A percentile compares a stretch with the other conserved stretches of the same genome.
Evolutionary conservation across 2,888 invertebrate genomes (phyloP).

Genomic region (Psylliodes chrysocephalus): DNA sequence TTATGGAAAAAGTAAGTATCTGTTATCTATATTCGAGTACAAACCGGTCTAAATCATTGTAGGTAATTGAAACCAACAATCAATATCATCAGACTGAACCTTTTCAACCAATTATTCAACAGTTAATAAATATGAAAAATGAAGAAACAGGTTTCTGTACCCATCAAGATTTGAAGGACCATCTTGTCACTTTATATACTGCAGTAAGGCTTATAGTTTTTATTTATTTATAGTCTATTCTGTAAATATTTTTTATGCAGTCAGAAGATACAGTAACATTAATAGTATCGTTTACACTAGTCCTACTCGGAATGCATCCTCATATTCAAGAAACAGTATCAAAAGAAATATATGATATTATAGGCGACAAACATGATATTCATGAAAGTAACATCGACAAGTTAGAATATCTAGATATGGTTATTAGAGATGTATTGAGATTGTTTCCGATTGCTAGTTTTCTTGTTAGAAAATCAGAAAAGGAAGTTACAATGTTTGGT

Average conservation of each 20-base stretch:
- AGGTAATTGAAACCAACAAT: constrained; percentile 8
- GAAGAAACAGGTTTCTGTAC: constrained; percentile 45
- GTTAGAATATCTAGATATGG: constrained; percentile 53
- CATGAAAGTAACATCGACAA: constrained; percentile 45
- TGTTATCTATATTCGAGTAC: too few relatives aligned
- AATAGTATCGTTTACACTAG: constrained; percentile 44
- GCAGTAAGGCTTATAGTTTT: constrained; percentile 41
- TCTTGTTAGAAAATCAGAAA: constrained; percentile 48
- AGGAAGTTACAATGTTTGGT: constrained; percentile 49
- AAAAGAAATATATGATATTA: constrained; percentile 41
- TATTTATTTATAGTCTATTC: not conserved
- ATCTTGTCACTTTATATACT: constrained; percentile 49
- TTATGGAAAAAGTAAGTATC: constrained; percentile 42
- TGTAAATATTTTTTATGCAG: constrained; percentile 41
- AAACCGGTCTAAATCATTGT: not conserved
- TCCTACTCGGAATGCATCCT: constrained; percentile 55
- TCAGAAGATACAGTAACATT: constrained; percentile 54
- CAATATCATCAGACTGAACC: constrained; percentile 5
- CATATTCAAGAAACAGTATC: constrained; percentile 48
- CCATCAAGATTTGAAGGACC: constrained; percentile 50
- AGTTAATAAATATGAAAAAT: constrained; percentile 46
- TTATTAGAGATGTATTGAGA: constrained; percentile 54
- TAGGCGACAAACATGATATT: constrained; percentile 38
- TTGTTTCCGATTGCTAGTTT: constrained; percentile 56
- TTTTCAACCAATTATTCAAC: constrained; percentile 45